These are phyloP conservation scores for Scleropages formosus DNA, from an alignment of 2,797 vertebrate species.

Conservation along the genomic window DNA sequence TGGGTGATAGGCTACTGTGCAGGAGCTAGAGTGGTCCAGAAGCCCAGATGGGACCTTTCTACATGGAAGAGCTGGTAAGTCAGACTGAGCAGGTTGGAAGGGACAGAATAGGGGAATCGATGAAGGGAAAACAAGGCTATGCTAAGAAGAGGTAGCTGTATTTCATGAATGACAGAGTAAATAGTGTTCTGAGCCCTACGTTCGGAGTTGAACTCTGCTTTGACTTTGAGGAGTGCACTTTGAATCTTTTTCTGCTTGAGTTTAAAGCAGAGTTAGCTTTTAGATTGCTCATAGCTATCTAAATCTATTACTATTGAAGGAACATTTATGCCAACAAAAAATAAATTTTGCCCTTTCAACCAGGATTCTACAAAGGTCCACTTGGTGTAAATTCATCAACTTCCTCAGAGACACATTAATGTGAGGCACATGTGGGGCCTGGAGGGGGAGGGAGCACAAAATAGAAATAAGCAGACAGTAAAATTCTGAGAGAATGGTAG, in stretches of 20 bases:
- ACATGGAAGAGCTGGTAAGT: not conserved
- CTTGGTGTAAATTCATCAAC: no score
- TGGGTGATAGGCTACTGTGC: not conserved
- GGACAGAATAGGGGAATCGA: not conserved
- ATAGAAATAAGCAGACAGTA: no score
- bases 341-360: no score
- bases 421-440: no score
- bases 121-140: not conserved
- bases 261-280: not conserved
- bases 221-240: not conserved
- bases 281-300: not conserved
- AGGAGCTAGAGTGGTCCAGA: not conserved
- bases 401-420: no score
- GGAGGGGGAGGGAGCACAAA: no score
- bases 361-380: no score
- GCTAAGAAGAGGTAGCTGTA: not conserved
- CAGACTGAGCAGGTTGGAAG: not conserved
- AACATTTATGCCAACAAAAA: no score
- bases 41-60: not conserved
- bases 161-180: not conserved
- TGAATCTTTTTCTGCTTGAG: not conserved
- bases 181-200: not conserved
- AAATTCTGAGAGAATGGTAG: no score
- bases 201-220: no score
- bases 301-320: not conserved